Evolutionary conservation across 2,888 invertebrate genomes (phyloP), one percentile per base, ranked within the genome.

Genomic region (Eupithecia insigniata): DNA sequence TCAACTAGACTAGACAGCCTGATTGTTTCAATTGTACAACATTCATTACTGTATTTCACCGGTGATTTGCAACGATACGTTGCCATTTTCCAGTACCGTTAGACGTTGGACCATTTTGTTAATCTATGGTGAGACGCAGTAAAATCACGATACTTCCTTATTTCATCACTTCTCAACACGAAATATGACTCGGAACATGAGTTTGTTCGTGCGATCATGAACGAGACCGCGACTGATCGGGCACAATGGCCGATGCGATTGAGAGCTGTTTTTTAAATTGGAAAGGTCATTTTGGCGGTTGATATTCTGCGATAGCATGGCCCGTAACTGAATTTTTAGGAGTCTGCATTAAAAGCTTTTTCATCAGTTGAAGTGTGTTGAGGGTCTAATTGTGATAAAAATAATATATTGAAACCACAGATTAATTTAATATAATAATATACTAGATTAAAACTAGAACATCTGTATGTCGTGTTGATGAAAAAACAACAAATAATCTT

Each of bases 181-280:
- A 87, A 88, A 86, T 85, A 81, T 85, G 79, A 77, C 81, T 81
- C 77, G 72, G 77, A 80, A 81, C 81, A 81, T 82, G 82, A 81
- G 78, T 77, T 80, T 78, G 85, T 81, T 87, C 87, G 89, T 89
- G 87, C 87, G 86, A 79, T 86, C 85, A 85, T 85, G 87, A 88
- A 85, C 85, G 86, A 83, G 86, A 85, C 90, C 91, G 88, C 89
- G 87, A 88, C 90, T 79, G 88, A 92, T 90, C 86, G 86, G 83
- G 81, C 85, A 89, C 87, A 88, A 89, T 86, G 85, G 85, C 81
- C 78, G 83, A 85, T 82, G 82, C 82, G 84, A 83, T 80, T 77
- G 79, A 81, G 74, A 82, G 77, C 71, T 80, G 78, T 80, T 84
- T 85, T 86, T 82, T 79, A 76, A 84, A 83, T 81, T 80, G 78